Percentiles rank a stretch among this genome's conserved stretches.
phyloP scores from a whole-genome alignment of 2,797 vertebrate species.

The Trichosurus vulpecula region DNA sequence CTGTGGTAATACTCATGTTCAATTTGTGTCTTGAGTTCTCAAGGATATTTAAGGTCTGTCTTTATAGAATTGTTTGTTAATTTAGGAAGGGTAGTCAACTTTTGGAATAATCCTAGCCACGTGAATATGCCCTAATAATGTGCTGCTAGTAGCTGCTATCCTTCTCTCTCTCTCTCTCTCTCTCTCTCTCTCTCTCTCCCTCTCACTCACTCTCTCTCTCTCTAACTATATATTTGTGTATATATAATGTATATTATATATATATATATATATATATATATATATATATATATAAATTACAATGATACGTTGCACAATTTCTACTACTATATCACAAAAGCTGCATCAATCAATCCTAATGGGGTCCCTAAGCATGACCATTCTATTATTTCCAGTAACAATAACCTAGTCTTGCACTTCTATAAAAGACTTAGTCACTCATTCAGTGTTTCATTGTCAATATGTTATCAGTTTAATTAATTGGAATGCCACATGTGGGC shows the following conservation, averaged over 20 bases:
- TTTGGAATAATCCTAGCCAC: neutral
- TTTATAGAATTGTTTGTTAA: neutral
- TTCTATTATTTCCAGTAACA: neutral
- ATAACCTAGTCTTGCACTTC: neutral
- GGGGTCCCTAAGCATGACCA: neutral
- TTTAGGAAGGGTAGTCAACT: neutral
- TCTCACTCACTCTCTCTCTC: no score
- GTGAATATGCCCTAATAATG: neutral
- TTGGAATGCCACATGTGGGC: neutral
- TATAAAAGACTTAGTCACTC: neutral
- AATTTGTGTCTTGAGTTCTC: neutral
- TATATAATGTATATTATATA: no score
- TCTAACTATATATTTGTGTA: no score
- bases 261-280: no score
- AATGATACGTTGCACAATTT: neutral
- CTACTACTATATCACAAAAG: neutral
- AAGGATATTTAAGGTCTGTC: neutral
- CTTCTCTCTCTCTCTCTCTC: no score
- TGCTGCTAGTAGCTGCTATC: neutral
- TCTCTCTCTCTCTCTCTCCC: no score
- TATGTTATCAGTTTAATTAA: neutral
- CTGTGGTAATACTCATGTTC: neutral
- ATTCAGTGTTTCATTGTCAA: neutral
- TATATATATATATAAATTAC: no score
- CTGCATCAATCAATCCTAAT: neutral